phyloP scores from a whole-genome alignment of 2,113 vertebrate genomes.

The Calidris pugnax region DNA sequence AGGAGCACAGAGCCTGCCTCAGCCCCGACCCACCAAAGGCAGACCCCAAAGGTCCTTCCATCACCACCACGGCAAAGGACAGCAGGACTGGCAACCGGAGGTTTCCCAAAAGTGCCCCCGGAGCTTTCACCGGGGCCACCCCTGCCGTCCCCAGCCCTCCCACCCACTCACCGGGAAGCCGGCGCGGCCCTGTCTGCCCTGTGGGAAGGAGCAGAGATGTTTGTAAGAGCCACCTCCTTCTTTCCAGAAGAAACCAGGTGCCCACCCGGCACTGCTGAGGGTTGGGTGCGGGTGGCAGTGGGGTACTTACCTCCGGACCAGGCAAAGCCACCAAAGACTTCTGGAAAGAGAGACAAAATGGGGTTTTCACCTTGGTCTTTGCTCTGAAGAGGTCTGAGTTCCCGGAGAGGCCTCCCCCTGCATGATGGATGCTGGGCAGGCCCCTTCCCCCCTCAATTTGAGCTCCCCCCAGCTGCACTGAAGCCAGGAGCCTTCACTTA shows the following conservation, averaged over 20 bases:
- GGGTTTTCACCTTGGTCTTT: background rate
- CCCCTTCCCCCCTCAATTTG: background rate
- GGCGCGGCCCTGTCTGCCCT: slow-evolving; percentile 1
- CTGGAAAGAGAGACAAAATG: background rate
- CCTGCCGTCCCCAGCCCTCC: background rate
- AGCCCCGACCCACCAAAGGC: background rate
- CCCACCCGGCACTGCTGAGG: background rate
- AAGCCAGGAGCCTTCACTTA: slow-evolving; percentile 41
- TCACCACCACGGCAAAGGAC: background rate
- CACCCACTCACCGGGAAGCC: slow-evolving; percentile 56
- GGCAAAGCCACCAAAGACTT: background rate
- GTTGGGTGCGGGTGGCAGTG: fast-evolving
- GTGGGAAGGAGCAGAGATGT: background rate
- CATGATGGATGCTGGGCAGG: background rate
- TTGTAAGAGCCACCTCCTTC: background rate
- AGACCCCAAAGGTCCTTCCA: background rate
- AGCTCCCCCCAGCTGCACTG: background rate
- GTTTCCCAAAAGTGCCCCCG: background rate
- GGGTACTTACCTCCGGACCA: slow-evolving; percentile 59
- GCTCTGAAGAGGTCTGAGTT: background rate
- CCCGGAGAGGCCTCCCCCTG: background rate
- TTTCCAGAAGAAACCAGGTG: background rate
- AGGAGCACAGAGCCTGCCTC: background rate
- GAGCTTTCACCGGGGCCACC: background rate
- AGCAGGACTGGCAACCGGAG: background rate